Base-by-base conservation (phyloP, 2,888 invertebrate genomes). In the Quadriops clusia region DNA sequence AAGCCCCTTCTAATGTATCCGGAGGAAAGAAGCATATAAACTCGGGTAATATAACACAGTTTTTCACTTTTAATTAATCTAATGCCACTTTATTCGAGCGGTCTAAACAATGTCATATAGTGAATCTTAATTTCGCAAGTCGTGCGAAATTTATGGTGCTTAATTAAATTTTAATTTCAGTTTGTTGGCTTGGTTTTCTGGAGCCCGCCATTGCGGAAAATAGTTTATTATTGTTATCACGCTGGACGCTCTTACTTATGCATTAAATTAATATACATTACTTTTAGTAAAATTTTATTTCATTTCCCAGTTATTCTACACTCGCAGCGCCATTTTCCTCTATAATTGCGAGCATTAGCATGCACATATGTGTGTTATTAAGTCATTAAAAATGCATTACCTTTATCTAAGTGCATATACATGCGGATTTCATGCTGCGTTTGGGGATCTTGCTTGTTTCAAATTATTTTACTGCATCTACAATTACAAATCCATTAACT, bases 11-110 rank as follows among this genome's bases (percentile, higher is more conserved):
- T 47, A 50, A 50, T 50, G 48, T 43, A 43, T 46, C 43, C 37
- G 32, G 37, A 34, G 40, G 34, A 48, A 49, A 45, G 44, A 40
- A 49, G 42, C 45, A 37, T 35, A 43, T 42, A 41, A 41, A 38
- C 40, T 30, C 43, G 37, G 36, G 46, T 50, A 54, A 55, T 52
- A 51, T 49, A 56, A 57, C 56, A 57, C 54, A 57, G 50, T 58
- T 56, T 56, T 54, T 58, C 55, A 56, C 57, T 58, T 57, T 57
- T 58, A 60, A 60, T 60, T 60, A 58, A 57, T 58, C 56, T 53
- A 49, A 55, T 54, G 51, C 51, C 54, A 53, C 55, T 57, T 57
- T 56, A 58, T 54, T 56, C 53, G 47, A 53, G 51, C 50, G 52
- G 51, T 51, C 53, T 49, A 51, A 56, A 55, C 55, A 57, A 54